Base-by-base conservation (phyloP, 2,888 invertebrate genomes). In the Hydropsyche betteni region DNA sequence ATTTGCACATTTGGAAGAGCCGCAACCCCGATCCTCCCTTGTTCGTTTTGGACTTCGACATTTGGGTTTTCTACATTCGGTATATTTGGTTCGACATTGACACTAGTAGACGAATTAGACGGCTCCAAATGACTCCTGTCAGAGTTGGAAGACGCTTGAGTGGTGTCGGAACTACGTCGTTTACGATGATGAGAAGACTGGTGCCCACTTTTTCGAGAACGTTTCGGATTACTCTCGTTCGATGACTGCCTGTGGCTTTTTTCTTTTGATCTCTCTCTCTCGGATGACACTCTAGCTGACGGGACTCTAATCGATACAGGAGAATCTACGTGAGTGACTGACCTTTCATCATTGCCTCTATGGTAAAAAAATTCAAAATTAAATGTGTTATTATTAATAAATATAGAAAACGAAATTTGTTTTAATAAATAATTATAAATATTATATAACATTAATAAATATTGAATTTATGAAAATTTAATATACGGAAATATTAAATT, bases 21-120 rank as follows among this genome's bases (percentile, higher is more conserved):
- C 10, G 85, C 85, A 36, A 85, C 72, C 82, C 86, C 86, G 71
- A 86, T 86, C 80, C 85, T 83, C 0, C 85, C 85, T 0, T 77
- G 61, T 24, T 61, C 61, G 5, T 14, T 16, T n/a, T 33, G 34
- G 12, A 33, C 10, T 10, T 36, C 64, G 4, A 33, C 34, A 34
- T 64, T 24, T 36, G 33, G 64, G 36, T 33, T 33, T 61, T 61
- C 61, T 14, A 61, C 61, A 61, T 61, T 24, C 24, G 24, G 24
- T 24, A 24, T 24, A 24, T 44, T 10, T 4, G 55, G 14, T 55
- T 16, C 69, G 24, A 38, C 50, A 10, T 16, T 10, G 14, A 50
- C 50, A 50, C 44, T 14, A 14, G 55, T 24, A 10, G 16, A 24
- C 55, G n/a, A 14, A 14, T 50, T 34, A 1, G 33, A 33, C 12